These are phyloP conservation scores for Raja brachyura DNA, from an alignment of 2,113 vertebrate species.

Conservation along the genomic window DNA sequence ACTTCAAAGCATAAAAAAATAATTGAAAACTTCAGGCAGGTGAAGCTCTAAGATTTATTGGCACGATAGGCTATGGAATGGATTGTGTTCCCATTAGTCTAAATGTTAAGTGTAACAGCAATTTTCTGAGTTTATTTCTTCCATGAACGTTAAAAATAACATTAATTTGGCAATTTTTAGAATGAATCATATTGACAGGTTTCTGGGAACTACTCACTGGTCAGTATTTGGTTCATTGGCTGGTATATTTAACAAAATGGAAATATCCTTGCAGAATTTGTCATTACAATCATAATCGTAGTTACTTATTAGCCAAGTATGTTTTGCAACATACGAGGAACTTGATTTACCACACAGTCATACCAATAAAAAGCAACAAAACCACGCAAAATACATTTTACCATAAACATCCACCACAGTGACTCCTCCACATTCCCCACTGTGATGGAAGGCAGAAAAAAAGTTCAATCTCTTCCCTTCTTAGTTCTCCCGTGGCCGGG, in stretches of 20 bases:
- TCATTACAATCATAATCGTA: too few relatives aligned
- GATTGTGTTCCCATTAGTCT: neutral
- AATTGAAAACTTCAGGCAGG: neutral
- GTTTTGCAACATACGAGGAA: too few relatives aligned
- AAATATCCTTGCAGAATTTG: too few relatives aligned
- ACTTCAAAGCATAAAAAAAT: neutral
- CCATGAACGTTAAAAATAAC: neutral
- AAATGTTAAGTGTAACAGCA: neutral
- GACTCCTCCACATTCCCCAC: too few relatives aligned
- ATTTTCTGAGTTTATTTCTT: conserved; percentile 8
- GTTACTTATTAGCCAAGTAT: too few relatives aligned
- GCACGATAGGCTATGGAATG: neutral
- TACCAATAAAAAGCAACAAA: too few relatives aligned
- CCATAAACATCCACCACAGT: too few relatives aligned
- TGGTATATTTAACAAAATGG: neutral
- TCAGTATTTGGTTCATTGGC: neutral
- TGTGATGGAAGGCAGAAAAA: too few relatives aligned
- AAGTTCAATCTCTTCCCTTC: too few relatives aligned
- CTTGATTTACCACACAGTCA: too few relatives aligned
- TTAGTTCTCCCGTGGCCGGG: too few relatives aligned
- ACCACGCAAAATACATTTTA: too few relatives aligned
- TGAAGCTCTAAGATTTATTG: neutral
- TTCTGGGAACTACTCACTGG: neutral
- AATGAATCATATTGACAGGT: neutral
- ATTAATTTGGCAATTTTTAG: neutral